Percentiles rank a stretch among this genome's conserved stretches.
Conservation (phyloP, 2,797 vertebrate genomes). For the Arremon brunneinucha region DNA sequence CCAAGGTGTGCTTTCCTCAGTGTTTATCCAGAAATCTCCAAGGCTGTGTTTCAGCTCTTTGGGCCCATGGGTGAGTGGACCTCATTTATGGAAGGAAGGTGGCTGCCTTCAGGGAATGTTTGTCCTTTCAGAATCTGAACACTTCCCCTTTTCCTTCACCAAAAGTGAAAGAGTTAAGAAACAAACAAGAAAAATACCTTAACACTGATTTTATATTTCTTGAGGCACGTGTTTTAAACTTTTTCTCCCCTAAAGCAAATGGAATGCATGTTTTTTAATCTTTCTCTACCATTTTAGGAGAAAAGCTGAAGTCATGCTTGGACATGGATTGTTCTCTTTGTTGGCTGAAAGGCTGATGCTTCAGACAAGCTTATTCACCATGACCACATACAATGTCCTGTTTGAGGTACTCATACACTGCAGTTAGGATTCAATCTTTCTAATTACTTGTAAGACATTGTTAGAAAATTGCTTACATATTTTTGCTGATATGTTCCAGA, state of each 20-base stretch:
- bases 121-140: not conserved
- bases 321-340: conserved; percentile 92
- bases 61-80: not conserved
- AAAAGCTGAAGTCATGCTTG: conserved; percentile 96
- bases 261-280: not conserved
- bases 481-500: conserved; percentile 45
- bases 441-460: conserved; percentile 51
- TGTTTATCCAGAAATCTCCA: not conserved
- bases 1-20: not conserved
- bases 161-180: not conserved
- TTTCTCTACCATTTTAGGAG: conserved; percentile 80
- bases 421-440: conserved; percentile 45
- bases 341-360: conserved; percentile 93
- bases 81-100: not conserved
- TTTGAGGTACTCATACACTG: conserved; percentile 86
- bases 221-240: not conserved
- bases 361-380: conserved; percentile 87
- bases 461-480: conserved; percentile 49
- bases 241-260: not conserved
- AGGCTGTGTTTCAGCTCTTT: not conserved
- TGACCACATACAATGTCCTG: conserved; percentile 96
- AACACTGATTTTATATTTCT: not conserved
- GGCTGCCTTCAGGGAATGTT: not conserved
- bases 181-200: not conserved
- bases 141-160: not conserved